phyloP scores from a whole-genome alignment of 2,113 vertebrate genomes.

The Dromas ardeola region DNA sequence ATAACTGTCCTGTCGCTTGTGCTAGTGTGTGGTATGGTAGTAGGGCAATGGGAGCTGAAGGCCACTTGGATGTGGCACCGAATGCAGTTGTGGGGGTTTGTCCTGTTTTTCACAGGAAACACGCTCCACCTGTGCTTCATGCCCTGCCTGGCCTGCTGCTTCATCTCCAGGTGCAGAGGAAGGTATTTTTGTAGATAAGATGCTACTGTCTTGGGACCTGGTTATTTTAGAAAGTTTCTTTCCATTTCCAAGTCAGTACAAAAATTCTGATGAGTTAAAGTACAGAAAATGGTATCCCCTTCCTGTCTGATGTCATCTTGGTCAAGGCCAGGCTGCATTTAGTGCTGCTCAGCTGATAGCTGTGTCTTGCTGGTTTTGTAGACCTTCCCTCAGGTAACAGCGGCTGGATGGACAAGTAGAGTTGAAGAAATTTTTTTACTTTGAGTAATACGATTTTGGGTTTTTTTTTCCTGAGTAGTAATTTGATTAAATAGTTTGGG shows the following conservation, averaged over 20 bases:
- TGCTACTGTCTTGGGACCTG: not conserved
- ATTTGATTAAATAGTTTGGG: not conserved
- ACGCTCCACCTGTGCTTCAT: not conserved
- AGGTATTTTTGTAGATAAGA: not conserved
- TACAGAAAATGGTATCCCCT: not conserved
- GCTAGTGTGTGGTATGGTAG: not conserved
- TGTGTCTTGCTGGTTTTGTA: not conserved
- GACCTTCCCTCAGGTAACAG: not conserved
- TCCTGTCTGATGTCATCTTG: not conserved
- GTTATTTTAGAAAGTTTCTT: not conserved
- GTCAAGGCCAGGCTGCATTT: not conserved
- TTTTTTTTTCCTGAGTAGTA: not conserved
- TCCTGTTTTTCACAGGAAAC: not conserved
- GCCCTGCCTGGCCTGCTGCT: not conserved
- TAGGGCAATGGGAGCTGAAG: not conserved
- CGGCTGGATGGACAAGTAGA: not conserved
- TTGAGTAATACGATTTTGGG: not conserved
- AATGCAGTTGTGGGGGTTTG: not conserved
- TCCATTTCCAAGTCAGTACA: not conserved
- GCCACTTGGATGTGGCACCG: not conserved
- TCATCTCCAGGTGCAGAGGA: not conserved
- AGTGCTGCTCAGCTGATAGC: not conserved
- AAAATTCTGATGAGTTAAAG: not conserved
- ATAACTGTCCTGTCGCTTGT: not conserved
- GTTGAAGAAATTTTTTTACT: not conserved